These are phyloP conservation scores for Semicossyphus pulcher DNA, from an alignment of 2,113 vertebrate genomes.

Conservation along the genomic window DNA sequence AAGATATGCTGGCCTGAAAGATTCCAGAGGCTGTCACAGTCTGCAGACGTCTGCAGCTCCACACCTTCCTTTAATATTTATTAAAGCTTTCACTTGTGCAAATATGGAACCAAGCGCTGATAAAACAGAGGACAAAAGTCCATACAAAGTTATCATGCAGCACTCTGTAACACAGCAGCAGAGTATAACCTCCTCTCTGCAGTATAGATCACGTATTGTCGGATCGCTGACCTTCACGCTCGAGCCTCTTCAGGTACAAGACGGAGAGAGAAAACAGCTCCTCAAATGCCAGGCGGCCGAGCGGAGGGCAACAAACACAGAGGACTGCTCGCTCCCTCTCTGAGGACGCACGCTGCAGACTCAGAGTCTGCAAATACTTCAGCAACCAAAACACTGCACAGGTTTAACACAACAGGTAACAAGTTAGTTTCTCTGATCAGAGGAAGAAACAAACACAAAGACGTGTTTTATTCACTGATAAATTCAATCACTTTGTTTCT, in stretches of 20 bases:
- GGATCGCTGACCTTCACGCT: background rate
- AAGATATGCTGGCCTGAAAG: no score
- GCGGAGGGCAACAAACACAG: background rate
- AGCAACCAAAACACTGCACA: no score
- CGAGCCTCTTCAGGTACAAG: background rate
- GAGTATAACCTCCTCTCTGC: background rate
- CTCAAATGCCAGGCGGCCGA: background rate
- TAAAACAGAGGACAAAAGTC: background rate
- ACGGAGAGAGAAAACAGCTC: background rate
- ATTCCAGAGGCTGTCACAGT: no score
- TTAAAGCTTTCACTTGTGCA: background rate
- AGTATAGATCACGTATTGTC: background rate
- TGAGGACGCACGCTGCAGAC: background rate
- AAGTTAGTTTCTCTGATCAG: no score
- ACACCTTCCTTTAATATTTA: slow-evolving; percentile 15
- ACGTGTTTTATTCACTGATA: no score
- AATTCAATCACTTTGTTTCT: no score
- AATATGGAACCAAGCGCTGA: background rate
- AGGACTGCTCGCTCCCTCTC: background rate
- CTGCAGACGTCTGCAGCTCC: background rate
- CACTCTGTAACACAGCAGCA: background rate
- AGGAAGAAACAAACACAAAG: no score
- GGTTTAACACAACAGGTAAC: no score
- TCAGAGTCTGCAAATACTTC: no score
- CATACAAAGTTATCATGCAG: background rate